Percentiles rank a stretch among this genome's conserved stretches.
Evolutionary conservation across 2,888 invertebrate species (phyloP).

Genomic region (Tigriopus californicus): DNA sequence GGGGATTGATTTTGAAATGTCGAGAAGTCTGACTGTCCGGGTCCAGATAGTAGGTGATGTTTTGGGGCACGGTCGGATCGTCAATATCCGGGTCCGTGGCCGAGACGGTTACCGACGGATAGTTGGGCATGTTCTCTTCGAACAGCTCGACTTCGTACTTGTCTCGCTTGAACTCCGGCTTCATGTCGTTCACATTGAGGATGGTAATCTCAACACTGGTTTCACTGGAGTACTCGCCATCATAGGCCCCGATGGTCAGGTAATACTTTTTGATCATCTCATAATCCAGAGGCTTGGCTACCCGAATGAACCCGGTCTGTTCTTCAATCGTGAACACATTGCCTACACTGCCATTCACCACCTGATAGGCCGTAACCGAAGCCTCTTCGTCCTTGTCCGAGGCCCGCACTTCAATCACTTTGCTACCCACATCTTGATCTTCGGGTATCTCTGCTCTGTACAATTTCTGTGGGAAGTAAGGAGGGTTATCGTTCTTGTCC

Average conservation of each 20-base stretch:
- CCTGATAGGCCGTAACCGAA: constrained; percentile 66
- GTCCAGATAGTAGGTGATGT: constrained; percentile 53
- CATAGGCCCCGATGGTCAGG: constrained; percentile 43
- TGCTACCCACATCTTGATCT: constrained; percentile 58
- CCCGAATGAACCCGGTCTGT: constrained; percentile 58
- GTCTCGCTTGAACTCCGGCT: constrained; percentile 54
- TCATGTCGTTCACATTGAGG: constrained; percentile 79
- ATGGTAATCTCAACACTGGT: constrained; percentile 66
- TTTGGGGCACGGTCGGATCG: constrained; percentile 50
- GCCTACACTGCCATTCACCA: constrained; percentile 63
- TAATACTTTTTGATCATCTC: constrained; percentile 45
- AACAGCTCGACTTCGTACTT: constrained; percentile 50
- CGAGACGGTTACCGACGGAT: constrained; percentile 46
- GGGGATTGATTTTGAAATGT: constrained; percentile 47
- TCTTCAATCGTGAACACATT: constrained; percentile 45
- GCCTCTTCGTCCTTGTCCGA: constrained; percentile 65
- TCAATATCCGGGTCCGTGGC: constrained; percentile 57
- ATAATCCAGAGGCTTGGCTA: constrained; percentile 56
- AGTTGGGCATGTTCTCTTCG: constrained; percentile 48
- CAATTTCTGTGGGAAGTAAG: constrained; percentile 61
- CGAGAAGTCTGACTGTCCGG: constrained; percentile 46
- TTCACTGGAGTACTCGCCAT: constrained; percentile 61
- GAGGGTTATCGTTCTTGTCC: constrained; percentile 89
- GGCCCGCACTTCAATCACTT: constrained; percentile 72
- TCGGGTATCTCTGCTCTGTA: constrained; percentile 37